These are phyloP conservation scores for Ranitomeya variabilis DNA, from an alignment of 2,113 vertebrate genomes.

Conservation along the genomic window DNA sequence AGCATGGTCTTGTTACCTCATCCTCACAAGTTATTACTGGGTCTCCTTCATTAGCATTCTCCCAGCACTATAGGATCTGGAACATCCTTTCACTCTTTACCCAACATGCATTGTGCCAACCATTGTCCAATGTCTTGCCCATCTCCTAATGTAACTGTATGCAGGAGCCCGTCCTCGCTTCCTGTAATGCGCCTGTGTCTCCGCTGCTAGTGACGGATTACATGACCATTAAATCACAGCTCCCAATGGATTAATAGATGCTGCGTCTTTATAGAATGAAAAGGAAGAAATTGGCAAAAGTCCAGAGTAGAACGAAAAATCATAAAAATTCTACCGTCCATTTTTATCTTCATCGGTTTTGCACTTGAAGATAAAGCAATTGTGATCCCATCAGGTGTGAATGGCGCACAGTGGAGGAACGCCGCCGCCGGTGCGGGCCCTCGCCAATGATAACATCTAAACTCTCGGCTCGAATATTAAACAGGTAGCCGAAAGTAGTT, in stretches of 20 bases:
- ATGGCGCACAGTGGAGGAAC: background rate
- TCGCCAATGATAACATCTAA: constrained; percentile 71
- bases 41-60: too few species aligned
- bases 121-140: too few species aligned
- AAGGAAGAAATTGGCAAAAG: too few species aligned
- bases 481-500: constrained; percentile 80
- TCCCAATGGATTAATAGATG: background rate
- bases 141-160: too few species aligned
- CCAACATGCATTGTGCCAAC: too few species aligned
- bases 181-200: too few species aligned
- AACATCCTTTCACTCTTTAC: too few species aligned
- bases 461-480: constrained; percentile 76
- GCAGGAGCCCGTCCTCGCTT: too few species aligned
- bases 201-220: too few species aligned
- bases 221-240: background rate
- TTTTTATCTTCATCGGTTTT: constrained; percentile 14
- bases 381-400: constrained; percentile 4
- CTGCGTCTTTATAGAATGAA: background rate
- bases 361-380: background rate
- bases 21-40: too few species aligned
- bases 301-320: background rate
- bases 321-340: background rate
- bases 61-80: too few species aligned
- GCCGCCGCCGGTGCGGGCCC: background rate
- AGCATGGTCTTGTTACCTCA: too few species aligned